Evolutionary conservation across 2,113 vertebrate genomes (phyloP).

Genomic region (Rallus limicola): DNA sequence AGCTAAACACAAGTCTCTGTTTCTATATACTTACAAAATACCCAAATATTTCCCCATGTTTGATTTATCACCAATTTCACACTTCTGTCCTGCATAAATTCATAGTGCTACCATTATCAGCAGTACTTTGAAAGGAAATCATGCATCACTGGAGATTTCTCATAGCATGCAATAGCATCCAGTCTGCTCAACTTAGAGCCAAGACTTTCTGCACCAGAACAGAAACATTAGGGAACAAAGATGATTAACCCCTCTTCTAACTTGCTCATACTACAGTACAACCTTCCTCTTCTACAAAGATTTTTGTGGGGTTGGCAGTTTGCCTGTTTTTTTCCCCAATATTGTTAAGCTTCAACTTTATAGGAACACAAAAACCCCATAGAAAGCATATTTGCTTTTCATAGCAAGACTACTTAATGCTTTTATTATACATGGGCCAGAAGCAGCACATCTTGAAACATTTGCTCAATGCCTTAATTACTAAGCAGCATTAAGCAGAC

Average conservation of each 20-base stretch:
- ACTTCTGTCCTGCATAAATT: neutral
- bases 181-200: neutral
- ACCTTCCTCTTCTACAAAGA: fast-evolving
- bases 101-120: neutral
- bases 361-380: neutral
- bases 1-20: neutral
- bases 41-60: neutral
- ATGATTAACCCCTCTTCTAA: neutral
- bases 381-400: neutral
- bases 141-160: neutral
- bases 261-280: neutral
- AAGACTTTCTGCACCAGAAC: neutral
- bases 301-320: too few species aligned
- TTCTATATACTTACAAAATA: neutral
- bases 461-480: neutral
- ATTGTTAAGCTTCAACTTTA: neutral
- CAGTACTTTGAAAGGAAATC: neutral
- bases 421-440: too few species aligned
- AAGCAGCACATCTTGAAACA: neutral
- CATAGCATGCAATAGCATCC: neutral
- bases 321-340: too few species aligned
- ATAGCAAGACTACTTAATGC: too few species aligned
- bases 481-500: neutral
- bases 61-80: neutral
- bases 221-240: neutral